Conservation (phyloP, 2,113 vertebrate genomes). For the Neopipo cinnamomea region DNA sequence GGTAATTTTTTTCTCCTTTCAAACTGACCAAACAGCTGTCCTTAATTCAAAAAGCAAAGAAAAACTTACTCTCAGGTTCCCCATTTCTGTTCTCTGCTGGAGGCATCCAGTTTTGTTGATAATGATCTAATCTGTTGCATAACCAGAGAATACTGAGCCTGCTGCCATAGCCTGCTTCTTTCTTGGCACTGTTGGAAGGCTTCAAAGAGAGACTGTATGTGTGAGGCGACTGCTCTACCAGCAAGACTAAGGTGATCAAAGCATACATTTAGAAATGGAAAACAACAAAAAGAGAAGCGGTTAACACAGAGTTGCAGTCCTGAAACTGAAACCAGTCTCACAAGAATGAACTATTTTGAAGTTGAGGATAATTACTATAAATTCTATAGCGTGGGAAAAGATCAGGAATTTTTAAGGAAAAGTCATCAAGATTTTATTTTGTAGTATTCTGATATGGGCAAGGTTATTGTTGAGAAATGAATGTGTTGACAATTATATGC, state of each 20-base stretch:
- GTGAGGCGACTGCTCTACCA: conserved; percentile 41
- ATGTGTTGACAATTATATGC: background rate
- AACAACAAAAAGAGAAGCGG: conserved; percentile 10
- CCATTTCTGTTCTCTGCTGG: conserved; percentile 27
- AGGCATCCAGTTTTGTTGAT: conserved; percentile 52
- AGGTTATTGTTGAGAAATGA: background rate
- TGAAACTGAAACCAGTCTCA: conserved; percentile 21
- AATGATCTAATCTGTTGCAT: conserved; percentile 65
- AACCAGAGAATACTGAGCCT: conserved; percentile 25
- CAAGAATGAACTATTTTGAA: background rate
- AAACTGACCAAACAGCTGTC: background rate
- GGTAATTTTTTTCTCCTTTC: background rate
- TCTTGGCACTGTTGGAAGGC: conserved; percentile 48
- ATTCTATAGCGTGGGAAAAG: background rate
- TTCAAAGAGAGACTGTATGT: conserved; percentile 40
- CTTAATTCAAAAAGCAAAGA: background rate
- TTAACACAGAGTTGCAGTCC: background rate
- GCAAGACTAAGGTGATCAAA: conserved; percentile 42
- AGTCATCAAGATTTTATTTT: background rate
- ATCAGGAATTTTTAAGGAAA: background rate
- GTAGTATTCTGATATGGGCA: background rate
- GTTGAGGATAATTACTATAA: background rate
- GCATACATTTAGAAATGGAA: conserved; percentile 33
- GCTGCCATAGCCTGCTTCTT: conserved; percentile 48
- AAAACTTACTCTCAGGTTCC: background rate